Evolutionary conservation across 1,140 invertebrate genomes (phyloP), one percentile per base, ranked within the genome.

Genomic region (Heliconius hermathena): DNA sequence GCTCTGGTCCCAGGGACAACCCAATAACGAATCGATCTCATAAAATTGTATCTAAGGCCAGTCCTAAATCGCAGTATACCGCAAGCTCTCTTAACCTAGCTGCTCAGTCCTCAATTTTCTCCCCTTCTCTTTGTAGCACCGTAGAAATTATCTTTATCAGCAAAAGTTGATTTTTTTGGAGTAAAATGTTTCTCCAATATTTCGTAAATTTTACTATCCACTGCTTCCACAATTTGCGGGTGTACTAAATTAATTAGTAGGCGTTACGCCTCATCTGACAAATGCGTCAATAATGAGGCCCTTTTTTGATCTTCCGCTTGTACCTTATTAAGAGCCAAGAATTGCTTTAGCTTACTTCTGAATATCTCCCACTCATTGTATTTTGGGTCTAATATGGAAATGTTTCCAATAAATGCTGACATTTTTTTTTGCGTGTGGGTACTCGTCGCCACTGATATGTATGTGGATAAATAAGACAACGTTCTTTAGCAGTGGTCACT

Each of bases 51-150:
- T 83, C 71, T n/a, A 83, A 36, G 13, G 80, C 82, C 1, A 49
- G 22, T 54, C 83, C 74, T 74, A 80, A 81, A 36, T 82, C 76
- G 29, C 84, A 85, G 29, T 82, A 49, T 8, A 72, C 71, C 8
- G 78, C 78, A 16, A 85, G 60, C n/a, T 80, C 82, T 52, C 80
- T 75, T 26, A 85, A 60, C 29, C 84, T 77, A n/a, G 82, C 83
- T n/a, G 80, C 83, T 78, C 81, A 85, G 13, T 78, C 80, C 46
- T 77, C 80, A 38, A 83, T 38, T 36, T 26, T 54, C 49, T 81
- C 80, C 13, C 78, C 5, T 26, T 66, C 57, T 33, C 16, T 29
- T 73, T 73, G 81, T 18, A 5, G 82, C 78, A 22, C 73, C 76
- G 41, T 84, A 84, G 46, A 84, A 84, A 26, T 76, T 76, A 8